phyloP scores from a whole-genome alignment of 2,113 vertebrate genomes.

The Toxotes jaculatrix region DNA sequence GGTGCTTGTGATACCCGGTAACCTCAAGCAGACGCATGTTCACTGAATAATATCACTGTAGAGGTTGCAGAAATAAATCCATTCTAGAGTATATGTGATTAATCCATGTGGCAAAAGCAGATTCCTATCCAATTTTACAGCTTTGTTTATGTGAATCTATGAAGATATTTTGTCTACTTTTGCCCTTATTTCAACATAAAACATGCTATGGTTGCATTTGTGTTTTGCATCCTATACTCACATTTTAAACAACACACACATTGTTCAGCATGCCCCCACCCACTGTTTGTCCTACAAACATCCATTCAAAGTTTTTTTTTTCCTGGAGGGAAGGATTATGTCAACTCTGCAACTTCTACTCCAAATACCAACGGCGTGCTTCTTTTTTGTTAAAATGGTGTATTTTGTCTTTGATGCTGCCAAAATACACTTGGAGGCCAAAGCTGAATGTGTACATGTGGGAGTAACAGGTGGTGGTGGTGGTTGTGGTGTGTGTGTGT shows the following conservation, averaged over 20 bases:
- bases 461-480: conserved; percentile 24
- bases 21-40: neutral
- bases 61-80: neutral
- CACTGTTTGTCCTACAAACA: neutral
- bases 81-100: neutral
- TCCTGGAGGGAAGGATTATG: neutral
- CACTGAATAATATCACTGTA: conserved; percentile 2
- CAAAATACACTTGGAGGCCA: conserved; percentile 3
- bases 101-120: neutral
- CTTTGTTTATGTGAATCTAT: neutral
- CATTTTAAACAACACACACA: neutral
- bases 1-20: neutral
- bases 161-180: too few species aligned
- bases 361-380: neutral
- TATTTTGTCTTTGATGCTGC: neutral
- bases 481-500: neutral
- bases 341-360: neutral
- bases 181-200: neutral
- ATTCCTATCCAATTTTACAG: neutral
- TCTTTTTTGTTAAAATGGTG: neutral
- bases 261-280: neutral
- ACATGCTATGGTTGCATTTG: neutral
- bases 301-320: neutral
- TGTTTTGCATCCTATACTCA: neutral
- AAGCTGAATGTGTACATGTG: conserved; percentile 10